Base-by-base conservation (phyloP, 2,888 invertebrate species). In the Aleiodes alternator region DNA sequence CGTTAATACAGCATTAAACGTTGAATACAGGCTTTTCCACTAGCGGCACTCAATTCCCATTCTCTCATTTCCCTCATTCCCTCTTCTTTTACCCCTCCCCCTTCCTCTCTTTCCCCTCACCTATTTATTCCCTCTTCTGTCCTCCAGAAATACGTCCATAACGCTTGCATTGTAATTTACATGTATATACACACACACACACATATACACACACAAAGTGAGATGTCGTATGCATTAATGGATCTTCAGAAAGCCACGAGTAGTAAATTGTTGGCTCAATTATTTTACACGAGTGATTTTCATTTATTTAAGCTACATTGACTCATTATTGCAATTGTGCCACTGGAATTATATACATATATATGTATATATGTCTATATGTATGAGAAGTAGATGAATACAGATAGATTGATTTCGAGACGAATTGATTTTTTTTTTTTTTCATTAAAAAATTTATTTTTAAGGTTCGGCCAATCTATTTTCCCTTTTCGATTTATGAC, bases 21-120 rank as follows among this genome's bases (percentile, higher is more conserved):
- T 61, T 73, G 76, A 78, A 72, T 78, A 76, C 76, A 76, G 76
- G 74, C 61, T 72, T 78, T 76, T 73, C 76, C 73, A 61, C 38
- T 43, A 43, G 14, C 38, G 6, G 12, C 61, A 61, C 43, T 61
- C 61, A 61, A 61, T 61, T 34, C 14, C 61, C 43, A 34, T 34
- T 4, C 34, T 34, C 34, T 34, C 34, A 34, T 34, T 34, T 6
- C 50, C 23, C 50, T 50, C 9, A 68, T n/a, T 59, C 14, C 64
- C 31, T 23, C 69, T 48, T 31, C 50, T 23, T 31, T 1, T 23
- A 23, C 31, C 14, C 14, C 31, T 0, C 51, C 14, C 8, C 38
- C n/a, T 11, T 0, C 14, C 31, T 0, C 51, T 6, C 8, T n/a
- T 6, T 11, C 34, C 16, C 53, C 59, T 23, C 61, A 7, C 51